Percentiles rank a stretch among this genome's conserved stretches.
Evolutionary conservation across 2,113 vertebrate genomes (phyloP).

Genomic region (Rhinopithecus roxellana): DNA sequence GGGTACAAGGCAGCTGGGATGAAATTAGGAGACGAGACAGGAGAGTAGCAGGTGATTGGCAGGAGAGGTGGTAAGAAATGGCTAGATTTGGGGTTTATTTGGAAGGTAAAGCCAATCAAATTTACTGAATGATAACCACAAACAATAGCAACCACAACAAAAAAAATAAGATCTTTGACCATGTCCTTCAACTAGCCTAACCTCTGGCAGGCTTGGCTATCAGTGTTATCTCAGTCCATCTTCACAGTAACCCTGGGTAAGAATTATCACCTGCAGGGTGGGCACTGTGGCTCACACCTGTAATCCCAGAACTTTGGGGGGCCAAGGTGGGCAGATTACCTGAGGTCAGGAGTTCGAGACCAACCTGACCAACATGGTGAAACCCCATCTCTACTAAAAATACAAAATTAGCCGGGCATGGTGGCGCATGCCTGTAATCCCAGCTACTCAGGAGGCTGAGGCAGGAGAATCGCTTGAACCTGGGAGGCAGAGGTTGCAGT

Average conservation of each 20-base stretch:
- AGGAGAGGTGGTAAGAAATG: not conserved
- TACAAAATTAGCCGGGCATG: no score
- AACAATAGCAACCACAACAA: not conserved
- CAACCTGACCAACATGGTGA: no score
- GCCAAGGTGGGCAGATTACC: no score
- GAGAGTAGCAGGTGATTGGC: not conserved
- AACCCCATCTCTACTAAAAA: no score
- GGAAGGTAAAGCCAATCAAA: not conserved
- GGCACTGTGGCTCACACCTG: no score
- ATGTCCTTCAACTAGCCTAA: not conserved
- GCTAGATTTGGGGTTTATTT: not conserved
- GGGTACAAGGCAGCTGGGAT: not conserved
- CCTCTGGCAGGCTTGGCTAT: not conserved
- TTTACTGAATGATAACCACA: not conserved
- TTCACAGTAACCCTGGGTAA: not conserved
- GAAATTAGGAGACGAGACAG: not conserved
- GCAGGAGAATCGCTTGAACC: no score
- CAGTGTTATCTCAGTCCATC: not conserved
- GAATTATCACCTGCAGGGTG: not conserved
- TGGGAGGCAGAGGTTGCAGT: no score
- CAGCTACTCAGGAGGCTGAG: no score
- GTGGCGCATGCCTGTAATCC: no score
- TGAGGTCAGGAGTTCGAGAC: no score
- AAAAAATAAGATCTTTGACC: not conserved
- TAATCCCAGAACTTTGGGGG: no score